phyloP scores from a whole-genome alignment of 2,797 vertebrate genomes.

The Pristis pectinata region DNA sequence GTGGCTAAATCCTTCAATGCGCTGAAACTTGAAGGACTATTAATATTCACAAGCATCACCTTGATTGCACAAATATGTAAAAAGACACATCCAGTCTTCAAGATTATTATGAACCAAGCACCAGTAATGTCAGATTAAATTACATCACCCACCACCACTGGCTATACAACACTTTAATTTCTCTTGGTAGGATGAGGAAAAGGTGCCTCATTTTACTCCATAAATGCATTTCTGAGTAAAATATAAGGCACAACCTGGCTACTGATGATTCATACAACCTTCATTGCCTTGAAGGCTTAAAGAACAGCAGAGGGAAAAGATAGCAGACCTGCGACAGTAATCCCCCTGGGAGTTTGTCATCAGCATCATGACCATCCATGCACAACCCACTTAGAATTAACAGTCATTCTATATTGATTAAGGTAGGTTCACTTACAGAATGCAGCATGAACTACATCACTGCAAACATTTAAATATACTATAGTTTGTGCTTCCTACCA shows the following conservation, averaged over 20 bases:
- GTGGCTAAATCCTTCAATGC: too few relatives aligned
- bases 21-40: not conserved
- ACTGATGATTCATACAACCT: too few relatives aligned
- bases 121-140: not conserved
- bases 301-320: not conserved
- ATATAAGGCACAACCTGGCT: not conserved
- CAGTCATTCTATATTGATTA: not conserved
- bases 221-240: not conserved
- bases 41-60: not conserved
- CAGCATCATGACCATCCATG: not conserved
- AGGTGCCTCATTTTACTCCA: not conserved
- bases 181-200: not conserved
- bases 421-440: not conserved
- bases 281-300: not conserved
- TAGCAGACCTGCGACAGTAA: not conserved
- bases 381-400: not conserved
- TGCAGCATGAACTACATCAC: not conserved
- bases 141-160: not conserved
- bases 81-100: not conserved
- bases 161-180: not conserved
- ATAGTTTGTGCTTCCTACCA: not conserved
- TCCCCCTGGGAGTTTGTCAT: not conserved
- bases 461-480: not conserved
- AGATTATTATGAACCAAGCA: not conserved
- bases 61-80: not conserved